A percentile compares a stretch with the other conserved stretches of the same genome.
Evolutionary conservation across 53 echinoderm and acorn worm genomes (phyloP).

Genomic region (Paracentrotus lividus): DNA sequence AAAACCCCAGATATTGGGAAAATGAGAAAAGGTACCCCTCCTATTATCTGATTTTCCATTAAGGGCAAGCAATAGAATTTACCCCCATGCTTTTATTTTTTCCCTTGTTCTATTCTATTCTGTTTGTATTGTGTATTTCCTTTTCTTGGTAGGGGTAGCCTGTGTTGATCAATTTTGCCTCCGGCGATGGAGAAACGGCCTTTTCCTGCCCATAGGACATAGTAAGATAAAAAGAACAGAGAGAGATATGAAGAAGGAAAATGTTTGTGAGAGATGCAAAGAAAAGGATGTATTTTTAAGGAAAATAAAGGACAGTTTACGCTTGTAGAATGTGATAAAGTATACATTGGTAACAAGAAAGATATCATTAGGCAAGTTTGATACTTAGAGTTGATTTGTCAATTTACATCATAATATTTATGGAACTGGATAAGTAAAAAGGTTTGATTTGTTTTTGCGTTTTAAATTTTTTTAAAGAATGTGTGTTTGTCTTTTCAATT

Average conservation of each 20-base stretch:
- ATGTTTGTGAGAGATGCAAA: not conserved
- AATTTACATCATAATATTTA: no score
- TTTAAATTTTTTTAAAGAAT: no score
- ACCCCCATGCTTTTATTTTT: not conserved
- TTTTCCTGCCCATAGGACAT: slow-evolving; percentile 17
- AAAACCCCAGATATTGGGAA: slow-evolving; percentile 19
- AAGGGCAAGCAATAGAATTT: not conserved
- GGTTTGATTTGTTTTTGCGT: no score
- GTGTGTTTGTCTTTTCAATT: no score
- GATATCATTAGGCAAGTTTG: no score
- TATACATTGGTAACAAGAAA: no score
- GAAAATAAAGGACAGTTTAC: not conserved
- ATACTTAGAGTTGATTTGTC: no score
- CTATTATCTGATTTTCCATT: slow-evolving; percentile 6
- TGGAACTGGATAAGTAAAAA: no score
- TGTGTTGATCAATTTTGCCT: not conserved
- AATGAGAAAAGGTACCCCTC: not conserved
- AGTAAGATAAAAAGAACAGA: not conserved
- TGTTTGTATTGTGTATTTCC: slow-evolving; percentile 5
- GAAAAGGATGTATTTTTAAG: not conserved
- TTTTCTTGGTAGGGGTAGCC: not conserved
- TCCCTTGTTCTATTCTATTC: not conserved
- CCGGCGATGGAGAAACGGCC: not conserved
- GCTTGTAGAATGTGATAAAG: not conserved
- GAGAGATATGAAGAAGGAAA: not conserved